Evolutionary conservation across 2,888 invertebrate genomes (phyloP).

Genomic region (Patella caerulea): DNA sequence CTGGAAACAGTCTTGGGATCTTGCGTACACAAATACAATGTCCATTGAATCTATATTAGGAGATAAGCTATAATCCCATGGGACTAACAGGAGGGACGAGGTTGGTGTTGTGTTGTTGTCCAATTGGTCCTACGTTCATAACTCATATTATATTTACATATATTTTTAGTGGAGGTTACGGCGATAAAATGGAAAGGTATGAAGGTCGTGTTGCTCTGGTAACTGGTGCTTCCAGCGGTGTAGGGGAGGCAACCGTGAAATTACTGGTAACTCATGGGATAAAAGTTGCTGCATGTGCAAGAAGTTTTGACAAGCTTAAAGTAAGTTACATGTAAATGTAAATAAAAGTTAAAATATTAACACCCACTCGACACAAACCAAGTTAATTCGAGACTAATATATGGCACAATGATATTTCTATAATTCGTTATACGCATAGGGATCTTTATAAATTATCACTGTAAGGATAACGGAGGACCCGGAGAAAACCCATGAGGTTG

Average conservation of each 20-base stretch:
- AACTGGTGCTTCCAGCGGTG: conserved; percentile 52
- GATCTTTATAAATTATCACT: background rate
- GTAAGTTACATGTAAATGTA: conserved; percentile 24
- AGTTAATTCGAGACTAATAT: too few relatives aligned
- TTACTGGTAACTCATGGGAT: conserved; percentile 69
- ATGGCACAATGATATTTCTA: background rate
- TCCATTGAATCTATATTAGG: too few relatives aligned
- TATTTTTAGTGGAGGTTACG: too few relatives aligned
- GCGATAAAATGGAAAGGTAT: conserved; percentile 52
- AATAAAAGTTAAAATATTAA: background rate
- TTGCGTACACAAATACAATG: too few relatives aligned
- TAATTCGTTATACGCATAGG: background rate
- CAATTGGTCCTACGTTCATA: too few relatives aligned
- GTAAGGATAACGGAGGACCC: too few relatives aligned
- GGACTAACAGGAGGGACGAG: too few relatives aligned
- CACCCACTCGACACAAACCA: background rate
- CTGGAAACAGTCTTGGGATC: too few relatives aligned
- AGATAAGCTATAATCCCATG: too few relatives aligned
- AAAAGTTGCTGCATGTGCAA: conserved; percentile 75
- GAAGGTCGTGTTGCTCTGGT: conserved; percentile 53
- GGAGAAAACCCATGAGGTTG: too few relatives aligned
- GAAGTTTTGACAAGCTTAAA: conserved; percentile 73
- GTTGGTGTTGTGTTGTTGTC: too few relatives aligned
- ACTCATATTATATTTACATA: too few relatives aligned
- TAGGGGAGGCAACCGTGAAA: conserved; percentile 41